Percentiles rank a stretch among this genome's conserved stretches.
Evolutionary conservation across 2,113 vertebrate species (phyloP).

Genomic region (Upupa epops): DNA sequence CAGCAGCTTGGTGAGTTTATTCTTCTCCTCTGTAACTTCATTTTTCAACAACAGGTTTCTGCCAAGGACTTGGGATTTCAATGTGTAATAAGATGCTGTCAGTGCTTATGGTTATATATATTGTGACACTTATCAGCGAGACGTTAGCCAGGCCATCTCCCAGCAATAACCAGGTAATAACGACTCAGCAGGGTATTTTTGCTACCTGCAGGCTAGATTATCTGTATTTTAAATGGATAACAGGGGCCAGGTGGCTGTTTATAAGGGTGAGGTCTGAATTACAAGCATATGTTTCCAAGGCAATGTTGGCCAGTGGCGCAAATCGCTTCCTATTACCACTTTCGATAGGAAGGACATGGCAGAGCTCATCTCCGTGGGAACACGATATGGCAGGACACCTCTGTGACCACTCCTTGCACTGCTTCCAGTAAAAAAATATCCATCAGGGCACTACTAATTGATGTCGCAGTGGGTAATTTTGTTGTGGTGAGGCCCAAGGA

Average conservation of each 20-base stretch:
- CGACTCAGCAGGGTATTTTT: neutral
- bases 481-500: neutral
- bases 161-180: neutral
- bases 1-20: neutral
- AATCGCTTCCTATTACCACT: constrained; percentile 10
- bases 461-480: neutral
- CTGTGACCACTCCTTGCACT: neutral
- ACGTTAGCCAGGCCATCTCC: neutral
- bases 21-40: neutral
- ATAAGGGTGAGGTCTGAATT: constrained; percentile 11
- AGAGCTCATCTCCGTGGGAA: neutral
- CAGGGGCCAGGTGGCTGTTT: constrained; percentile 20
- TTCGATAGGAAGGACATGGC: neutral
- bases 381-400: neutral
- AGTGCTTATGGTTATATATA: neutral
- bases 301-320: neutral
- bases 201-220: neutral
- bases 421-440: neutral
- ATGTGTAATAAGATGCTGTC: neutral
- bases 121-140: neutral
- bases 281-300: neutral
- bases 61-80: neutral
- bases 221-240: constrained; percentile 36
- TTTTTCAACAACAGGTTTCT: constrained; percentile 1
- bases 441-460: neutral